Evolutionary conservation across 2,797 vertebrate genomes (phyloP).

Genomic region (Pteropus rufus): DNA sequence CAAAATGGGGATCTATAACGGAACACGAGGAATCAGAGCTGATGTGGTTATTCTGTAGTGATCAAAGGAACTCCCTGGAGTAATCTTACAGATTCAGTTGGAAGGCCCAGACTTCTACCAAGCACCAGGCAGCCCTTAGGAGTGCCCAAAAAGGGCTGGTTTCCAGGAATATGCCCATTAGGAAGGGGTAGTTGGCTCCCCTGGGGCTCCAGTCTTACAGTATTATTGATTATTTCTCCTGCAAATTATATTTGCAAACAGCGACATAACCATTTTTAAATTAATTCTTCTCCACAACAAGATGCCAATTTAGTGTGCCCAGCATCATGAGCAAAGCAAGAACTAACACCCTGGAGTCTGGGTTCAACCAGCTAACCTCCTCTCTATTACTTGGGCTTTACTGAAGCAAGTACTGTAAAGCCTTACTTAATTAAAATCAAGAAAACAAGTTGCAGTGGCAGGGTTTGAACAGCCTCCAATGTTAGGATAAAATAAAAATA

Average conservation of each 20-base stretch:
- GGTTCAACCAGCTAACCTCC: conserved; percentile 50
- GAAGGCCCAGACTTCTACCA: not conserved
- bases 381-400: conserved; percentile 69
- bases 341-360: conserved; percentile 26
- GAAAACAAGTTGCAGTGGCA: conserved; percentile 42
- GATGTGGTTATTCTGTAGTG: not conserved
- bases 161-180: not conserved
- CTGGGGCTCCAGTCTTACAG: not conserved
- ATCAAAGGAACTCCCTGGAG: not conserved
- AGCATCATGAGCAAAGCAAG: not conserved
- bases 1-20: not conserved
- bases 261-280: conserved; percentile 30
- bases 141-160: not conserved
- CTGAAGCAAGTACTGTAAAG: conserved; percentile 59
- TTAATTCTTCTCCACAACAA: conserved; percentile 50
- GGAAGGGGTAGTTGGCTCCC: not conserved
- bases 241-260: conserved; percentile 45
- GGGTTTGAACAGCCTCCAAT: conserved; percentile 37
- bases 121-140: not conserved
- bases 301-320: not conserved
- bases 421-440: conserved; percentile 73
- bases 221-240: conserved; percentile 25
- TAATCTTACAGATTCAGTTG: not conserved
- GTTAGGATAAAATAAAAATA: conserved; percentile 58
- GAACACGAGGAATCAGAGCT: not conserved